Percentiles rank a stretch among this genome's conserved stretches.
Evolutionary conservation across 2,888 invertebrate genomes (phyloP).

Genomic region (Achlya flavicornis): DNA sequence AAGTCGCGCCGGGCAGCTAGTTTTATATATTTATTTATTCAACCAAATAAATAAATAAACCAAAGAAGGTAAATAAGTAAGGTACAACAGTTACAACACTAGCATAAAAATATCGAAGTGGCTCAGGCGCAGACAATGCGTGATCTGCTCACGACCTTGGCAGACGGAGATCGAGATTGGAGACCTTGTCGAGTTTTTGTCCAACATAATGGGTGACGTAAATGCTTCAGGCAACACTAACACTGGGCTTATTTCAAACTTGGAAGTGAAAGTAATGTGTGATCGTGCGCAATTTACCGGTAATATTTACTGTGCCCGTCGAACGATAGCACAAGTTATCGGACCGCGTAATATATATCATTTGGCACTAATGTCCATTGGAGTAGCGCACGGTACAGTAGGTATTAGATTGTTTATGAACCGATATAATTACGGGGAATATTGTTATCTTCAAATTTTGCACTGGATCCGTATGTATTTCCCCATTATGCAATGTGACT

Average conservation of each 20-base stretch:
- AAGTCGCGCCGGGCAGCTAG: too few relatives aligned
- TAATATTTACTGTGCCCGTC: slow-evolving; percentile 27
- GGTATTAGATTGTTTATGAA: slow-evolving; percentile 8
- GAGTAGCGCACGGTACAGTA: neutral
- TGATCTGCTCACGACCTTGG: slow-evolving; percentile 57
- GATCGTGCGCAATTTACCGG: slow-evolving; percentile 29
- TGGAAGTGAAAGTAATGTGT: slow-evolving; percentile 40
- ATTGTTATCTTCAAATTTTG: slow-evolving; percentile 2
- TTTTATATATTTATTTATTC: too few relatives aligned
- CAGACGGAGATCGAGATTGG: slow-evolving; percentile 43
- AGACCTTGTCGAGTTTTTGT: slow-evolving; percentile 59
- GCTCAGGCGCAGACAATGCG: slow-evolving; percentile 43
- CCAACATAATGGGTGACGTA: slow-evolving; percentile 44
- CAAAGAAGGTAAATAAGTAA: slow-evolving; percentile 19
- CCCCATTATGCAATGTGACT: neutral
- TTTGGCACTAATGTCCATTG: slow-evolving; percentile 2
- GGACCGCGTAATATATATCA: slow-evolving; percentile 13
- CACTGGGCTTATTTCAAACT: slow-evolving; percentile 9
- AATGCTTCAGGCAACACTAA: slow-evolving; percentile 26
- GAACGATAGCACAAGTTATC: slow-evolving; percentile 12
- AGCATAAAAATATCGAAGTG: slow-evolving; percentile 8
- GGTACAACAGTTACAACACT: slow-evolving; percentile 28
- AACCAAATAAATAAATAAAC: neutral
- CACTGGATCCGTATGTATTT: slow-evolving; percentile 9
- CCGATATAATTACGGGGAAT: neutral